Evolutionary conservation across 2,797 vertebrate genomes (phyloP), one percentile per base, ranked within the genome.

Genomic region (Eleutherodactylus coqui): DNA sequence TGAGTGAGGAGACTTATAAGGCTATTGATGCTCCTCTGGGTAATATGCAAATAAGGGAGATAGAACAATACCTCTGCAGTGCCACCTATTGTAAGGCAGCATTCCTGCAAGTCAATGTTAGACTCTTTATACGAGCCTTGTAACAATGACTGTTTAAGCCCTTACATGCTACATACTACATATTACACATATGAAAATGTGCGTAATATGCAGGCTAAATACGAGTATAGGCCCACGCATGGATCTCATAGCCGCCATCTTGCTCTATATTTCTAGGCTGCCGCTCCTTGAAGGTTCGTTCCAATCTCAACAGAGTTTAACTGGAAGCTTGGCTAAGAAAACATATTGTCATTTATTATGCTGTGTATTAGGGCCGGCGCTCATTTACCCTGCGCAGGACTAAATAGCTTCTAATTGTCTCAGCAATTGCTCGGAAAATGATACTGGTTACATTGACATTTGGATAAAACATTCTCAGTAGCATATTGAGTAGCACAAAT

Each of bases 371-470:
- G 34, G 82, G 69, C 81, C 84, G n/a, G 87, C 89, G n/a, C 70
- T 87, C 88, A 85, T 88, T 87, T 87, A 88, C 67, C 83, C 73
- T 14, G 55, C 55, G 87, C 85, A 4, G 82, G 43, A 79, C 60
- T 86, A 88, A 82, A 58, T 77, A 83, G 88, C 86, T 81, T 81
- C 85, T 88, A 78, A 89, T 81, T 76, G 75, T 32, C 77, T 13
- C 41, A 72, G n/a, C 58, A 81, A 55, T 88, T 84, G 85, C 53
- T 86, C 75, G 78, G 87, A 84, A 84, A 88, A 87, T 86, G 86
- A 55, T 10, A 21, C 36, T 87, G 72, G 82, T 86, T 85, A 73
- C 67, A 67, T 38, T 87, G 47, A 87, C 58, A 13, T 88, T 88
- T 89, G 88, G 84, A 73, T 84, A 83, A 85, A 89, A 81, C 24